These are phyloP conservation scores for Lasioglossum leucozonium DNA, from an alignment of 2,888 invertebrate genomes.

Conservation along the genomic window DNA sequence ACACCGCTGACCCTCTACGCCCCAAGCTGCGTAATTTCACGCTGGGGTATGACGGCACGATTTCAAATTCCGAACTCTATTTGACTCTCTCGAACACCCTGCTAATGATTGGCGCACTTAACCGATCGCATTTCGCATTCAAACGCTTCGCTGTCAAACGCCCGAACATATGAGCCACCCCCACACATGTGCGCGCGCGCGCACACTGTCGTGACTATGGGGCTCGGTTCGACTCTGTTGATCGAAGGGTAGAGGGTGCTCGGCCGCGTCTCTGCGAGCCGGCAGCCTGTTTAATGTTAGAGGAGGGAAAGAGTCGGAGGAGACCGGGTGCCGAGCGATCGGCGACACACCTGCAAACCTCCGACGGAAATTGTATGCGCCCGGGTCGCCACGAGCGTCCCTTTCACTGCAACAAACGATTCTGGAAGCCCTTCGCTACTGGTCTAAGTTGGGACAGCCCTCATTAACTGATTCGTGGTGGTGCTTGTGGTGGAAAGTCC, in stretches of 20 bases:
- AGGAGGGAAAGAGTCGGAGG: constrained; percentile 60
- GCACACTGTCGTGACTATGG: not conserved
- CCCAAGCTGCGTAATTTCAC: constrained; percentile 48
- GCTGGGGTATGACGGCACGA: constrained; percentile 40
- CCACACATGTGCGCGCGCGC: not conserved
- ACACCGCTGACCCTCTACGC: not conserved
- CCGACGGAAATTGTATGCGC: constrained; percentile 73
- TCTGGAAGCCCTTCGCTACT: not conserved
- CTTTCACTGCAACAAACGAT: too few relatives aligned
- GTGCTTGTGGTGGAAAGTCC: not conserved
- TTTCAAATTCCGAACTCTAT: constrained; percentile 61
- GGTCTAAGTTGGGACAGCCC: not conserved
- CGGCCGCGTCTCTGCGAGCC: constrained; percentile 36
- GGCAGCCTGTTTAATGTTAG: constrained; percentile 39
- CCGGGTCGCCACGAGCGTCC: constrained; percentile 17
- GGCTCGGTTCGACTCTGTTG: constrained; percentile 46
- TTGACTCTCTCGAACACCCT: constrained; percentile 55
- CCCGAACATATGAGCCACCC: constrained; percentile 52
- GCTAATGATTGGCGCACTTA: constrained; percentile 69
- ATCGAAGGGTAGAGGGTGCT: constrained; percentile 56
- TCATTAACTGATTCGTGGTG: not conserved
- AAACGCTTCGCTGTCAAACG: constrained; percentile 69
- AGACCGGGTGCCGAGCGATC: constrained; percentile 56
- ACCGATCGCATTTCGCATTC: constrained; percentile 71
- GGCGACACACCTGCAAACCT: constrained; percentile 60